These are phyloP conservation scores for Bombus terrestris DNA, from an alignment of 1,140 invertebrate species.

Conservation along the genomic window DNA sequence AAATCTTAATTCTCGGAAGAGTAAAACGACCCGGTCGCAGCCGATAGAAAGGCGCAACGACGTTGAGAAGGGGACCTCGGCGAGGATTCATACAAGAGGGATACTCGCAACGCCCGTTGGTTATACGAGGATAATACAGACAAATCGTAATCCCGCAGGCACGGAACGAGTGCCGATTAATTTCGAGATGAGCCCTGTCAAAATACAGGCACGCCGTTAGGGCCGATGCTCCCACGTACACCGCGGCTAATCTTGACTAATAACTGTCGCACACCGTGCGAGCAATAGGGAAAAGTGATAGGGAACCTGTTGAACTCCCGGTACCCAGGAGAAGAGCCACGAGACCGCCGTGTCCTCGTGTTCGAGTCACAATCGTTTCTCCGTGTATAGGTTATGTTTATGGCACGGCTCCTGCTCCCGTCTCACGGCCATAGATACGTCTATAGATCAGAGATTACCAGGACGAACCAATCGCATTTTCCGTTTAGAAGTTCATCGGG, in stretches of 20 bases:
- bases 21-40: constrained; percentile 13
- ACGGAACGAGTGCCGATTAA: constrained; percentile 78
- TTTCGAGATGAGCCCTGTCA: constrained; percentile 80
- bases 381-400: constrained; percentile 20
- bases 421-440: constrained; percentile 51
- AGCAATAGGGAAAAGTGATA: constrained; percentile 37
- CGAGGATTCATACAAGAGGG: background rate
- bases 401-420: constrained; percentile 8
- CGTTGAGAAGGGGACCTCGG: background rate
- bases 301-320: constrained; percentile 48
- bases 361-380: too few species aligned
- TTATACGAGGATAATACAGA: constrained; percentile 74
- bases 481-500: constrained; percentile 34
- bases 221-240: constrained; percentile 55
- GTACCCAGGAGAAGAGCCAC: constrained; percentile 18
- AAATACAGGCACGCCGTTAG: constrained; percentile 72
- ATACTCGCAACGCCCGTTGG: constrained; percentile 42
- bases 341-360: constrained; percentile 1
- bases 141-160: constrained; percentile 79
- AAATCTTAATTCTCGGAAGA: constrained; percentile 72
- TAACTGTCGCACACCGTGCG: constrained; percentile 73
- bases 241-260: constrained; percentile 80
- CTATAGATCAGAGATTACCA: constrained; percentile 64
- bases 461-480: constrained; percentile 57
- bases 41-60: constrained; percentile 33